These are phyloP conservation scores for Ariopsis seemanni DNA, from an alignment of 2,113 vertebrate genomes.

Conservation along the genomic window DNA sequence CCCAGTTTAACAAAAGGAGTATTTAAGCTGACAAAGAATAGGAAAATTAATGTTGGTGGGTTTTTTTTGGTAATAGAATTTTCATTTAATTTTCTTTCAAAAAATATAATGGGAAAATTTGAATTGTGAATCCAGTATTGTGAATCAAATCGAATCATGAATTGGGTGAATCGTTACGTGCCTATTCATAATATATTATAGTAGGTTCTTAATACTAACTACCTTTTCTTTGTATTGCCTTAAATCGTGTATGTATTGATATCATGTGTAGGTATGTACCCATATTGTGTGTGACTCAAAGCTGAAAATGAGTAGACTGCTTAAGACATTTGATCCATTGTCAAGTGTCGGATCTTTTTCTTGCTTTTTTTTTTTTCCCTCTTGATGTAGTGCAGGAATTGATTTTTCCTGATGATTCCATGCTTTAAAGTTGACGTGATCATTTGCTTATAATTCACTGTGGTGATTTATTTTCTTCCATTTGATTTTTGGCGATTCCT, in stretches of 20 bases:
- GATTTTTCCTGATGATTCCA: not conserved
- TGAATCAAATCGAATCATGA: too few relatives aligned
- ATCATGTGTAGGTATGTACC: not conserved
- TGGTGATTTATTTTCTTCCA: not conserved
- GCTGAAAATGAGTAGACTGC: not conserved
- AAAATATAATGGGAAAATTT: too few relatives aligned
- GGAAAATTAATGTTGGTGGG: too few relatives aligned
- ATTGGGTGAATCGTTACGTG: too few relatives aligned
- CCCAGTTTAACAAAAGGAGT: too few relatives aligned
- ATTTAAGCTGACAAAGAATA: too few relatives aligned
- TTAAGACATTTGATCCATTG: not conserved
- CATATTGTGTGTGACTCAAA: not conserved
- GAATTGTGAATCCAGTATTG: too few relatives aligned
- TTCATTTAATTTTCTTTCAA: too few relatives aligned
- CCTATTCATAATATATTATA: too few relatives aligned
- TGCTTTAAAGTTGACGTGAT: constrained; percentile 27
- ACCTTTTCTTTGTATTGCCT: not conserved
- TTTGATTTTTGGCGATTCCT: constrained; percentile 31
- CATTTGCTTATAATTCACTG: constrained; percentile 7
- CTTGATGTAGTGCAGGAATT: not conserved
- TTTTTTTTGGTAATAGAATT: too few relatives aligned
- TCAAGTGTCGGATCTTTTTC: not conserved
- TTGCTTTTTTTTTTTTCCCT: not conserved
- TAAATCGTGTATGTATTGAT: not conserved
- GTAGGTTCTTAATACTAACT: not conserved